Conservation (phyloP, 2,888 invertebrate genomes). For the Rhingia campestris region DNA sequence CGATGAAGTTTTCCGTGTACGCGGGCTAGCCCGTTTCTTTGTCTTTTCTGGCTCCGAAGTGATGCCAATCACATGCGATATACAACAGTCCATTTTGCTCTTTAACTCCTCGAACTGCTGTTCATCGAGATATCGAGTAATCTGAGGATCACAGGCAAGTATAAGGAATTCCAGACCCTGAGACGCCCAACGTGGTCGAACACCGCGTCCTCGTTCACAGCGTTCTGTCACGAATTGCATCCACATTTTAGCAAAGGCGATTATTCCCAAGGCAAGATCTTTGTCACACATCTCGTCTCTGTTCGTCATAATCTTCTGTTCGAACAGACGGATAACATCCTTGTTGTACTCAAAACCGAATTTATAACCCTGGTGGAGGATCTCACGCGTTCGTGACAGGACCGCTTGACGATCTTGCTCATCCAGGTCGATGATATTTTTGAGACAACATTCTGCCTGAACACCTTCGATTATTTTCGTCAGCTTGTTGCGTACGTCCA, state of each 20-base stretch:
- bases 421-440: constrained; percentile 79
- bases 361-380: constrained; percentile 93
- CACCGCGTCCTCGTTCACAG: constrained; percentile 92
- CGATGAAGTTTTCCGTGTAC: constrained; percentile 82
- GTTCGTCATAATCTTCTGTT: constrained; percentile 82
- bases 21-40: constrained; percentile 82
- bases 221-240: constrained; percentile 93
- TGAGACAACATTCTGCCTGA: constrained; percentile 80
- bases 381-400: constrained; percentile 87
- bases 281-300: constrained; percentile 81
- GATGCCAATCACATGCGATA: constrained; percentile 92
- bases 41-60: constrained; percentile 83
- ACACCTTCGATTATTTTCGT: constrained; percentile 81
- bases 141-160: constrained; percentile 92
- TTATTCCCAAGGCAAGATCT: constrained; percentile 85
- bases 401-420: constrained; percentile 85
- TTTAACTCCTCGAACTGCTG: constrained; percentile 91
- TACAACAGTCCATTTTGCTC: constrained; percentile 91
- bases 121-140: constrained; percentile 90
- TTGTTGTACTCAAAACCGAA: constrained; percentile 92
- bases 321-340: constrained; percentile 84
- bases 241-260: constrained; percentile 91
- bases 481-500: constrained; percentile 82
- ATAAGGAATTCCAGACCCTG: constrained; percentile 94
- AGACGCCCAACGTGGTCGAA: constrained; percentile 93